Evolutionary conservation across 2,888 invertebrate genomes (phyloP).

Genomic region (Poecilus cupreus): DNA sequence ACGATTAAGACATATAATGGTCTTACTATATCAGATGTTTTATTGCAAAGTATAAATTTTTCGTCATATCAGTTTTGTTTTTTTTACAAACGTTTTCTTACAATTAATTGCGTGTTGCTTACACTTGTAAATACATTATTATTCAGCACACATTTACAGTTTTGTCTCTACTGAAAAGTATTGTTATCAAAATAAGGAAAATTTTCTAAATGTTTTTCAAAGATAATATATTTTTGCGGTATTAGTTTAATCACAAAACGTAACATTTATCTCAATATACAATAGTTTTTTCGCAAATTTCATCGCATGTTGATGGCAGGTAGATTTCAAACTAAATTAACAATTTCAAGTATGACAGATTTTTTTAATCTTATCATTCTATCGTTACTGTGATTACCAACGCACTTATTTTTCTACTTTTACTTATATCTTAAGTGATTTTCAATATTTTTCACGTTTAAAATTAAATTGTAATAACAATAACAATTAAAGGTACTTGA

Average conservation of each 20-base stretch:
- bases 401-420: neutral
- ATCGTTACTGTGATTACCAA: neutral
- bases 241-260: neutral
- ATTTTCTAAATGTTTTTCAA: too few relatives aligned
- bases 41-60: too few relatives aligned
- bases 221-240: too few relatives aligned
- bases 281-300: neutral
- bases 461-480: slow-evolving; percentile 12
- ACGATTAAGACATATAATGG: neutral
- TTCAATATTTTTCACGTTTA: slow-evolving; percentile 10
- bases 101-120: too few relatives aligned
- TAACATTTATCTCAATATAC: neutral
- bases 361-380: slow-evolving; percentile 21
- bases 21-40: neutral
- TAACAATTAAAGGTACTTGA: neutral
- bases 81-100: too few relatives aligned
- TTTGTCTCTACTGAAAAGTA: neutral
- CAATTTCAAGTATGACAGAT: slow-evolving; percentile 39
- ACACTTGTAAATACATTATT: too few relatives aligned
- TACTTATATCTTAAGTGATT: slow-evolving; percentile 2
- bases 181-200: too few relatives aligned
- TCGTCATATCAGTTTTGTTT: too few relatives aligned
- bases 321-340: slow-evolving; percentile 23
- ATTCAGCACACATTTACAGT: neutral
- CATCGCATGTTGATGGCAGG: neutral